Evolutionary conservation across 2,888 invertebrate genomes (phyloP).

Genomic region (Fragum sueziense): DNA sequence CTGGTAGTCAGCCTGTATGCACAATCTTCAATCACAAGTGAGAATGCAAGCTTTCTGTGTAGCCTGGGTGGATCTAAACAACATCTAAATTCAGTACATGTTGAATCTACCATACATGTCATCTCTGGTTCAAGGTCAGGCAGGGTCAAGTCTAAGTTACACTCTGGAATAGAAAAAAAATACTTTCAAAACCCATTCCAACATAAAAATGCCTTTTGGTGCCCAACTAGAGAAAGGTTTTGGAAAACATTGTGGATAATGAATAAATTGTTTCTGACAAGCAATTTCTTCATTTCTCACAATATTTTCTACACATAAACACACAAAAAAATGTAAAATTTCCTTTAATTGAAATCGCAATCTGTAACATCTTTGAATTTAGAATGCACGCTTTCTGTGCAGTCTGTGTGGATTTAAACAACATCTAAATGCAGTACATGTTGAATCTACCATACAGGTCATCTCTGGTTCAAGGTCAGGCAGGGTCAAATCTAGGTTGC

Average conservation of each 20-base stretch:
- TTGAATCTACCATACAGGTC: constrained; percentile 41
- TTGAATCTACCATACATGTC: constrained; percentile 41
- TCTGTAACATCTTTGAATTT: too few relatives aligned
- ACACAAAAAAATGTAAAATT: too few relatives aligned
- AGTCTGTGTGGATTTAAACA: constrained; percentile 43
- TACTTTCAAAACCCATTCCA: not conserved
- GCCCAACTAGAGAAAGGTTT: too few relatives aligned
- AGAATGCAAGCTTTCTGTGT: constrained; percentile 32
- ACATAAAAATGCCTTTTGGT: not conserved
- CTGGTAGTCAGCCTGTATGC: constrained; percentile 47
- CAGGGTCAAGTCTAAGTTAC: constrained; percentile 15
- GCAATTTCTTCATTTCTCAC: too few relatives aligned
- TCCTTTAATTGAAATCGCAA: too few relatives aligned
- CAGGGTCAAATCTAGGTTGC: constrained; percentile 15
- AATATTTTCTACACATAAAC: too few relatives aligned
- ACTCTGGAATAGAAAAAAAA: constrained; percentile 1
- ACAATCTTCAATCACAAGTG: constrained; percentile 55
- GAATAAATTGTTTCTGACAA: too few relatives aligned
- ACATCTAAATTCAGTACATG: constrained; percentile 54
- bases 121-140: constrained; percentile 21
- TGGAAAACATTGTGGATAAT: too few relatives aligned
- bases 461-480: constrained; percentile 21
- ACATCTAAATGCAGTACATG: constrained; percentile 54
- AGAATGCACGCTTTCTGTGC: constrained; percentile 30
- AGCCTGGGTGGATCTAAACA: constrained; percentile 43